phyloP scores from a whole-genome alignment of 35 echinoderm and acorn worm species.

The Stichopus chloronotus region DNA sequence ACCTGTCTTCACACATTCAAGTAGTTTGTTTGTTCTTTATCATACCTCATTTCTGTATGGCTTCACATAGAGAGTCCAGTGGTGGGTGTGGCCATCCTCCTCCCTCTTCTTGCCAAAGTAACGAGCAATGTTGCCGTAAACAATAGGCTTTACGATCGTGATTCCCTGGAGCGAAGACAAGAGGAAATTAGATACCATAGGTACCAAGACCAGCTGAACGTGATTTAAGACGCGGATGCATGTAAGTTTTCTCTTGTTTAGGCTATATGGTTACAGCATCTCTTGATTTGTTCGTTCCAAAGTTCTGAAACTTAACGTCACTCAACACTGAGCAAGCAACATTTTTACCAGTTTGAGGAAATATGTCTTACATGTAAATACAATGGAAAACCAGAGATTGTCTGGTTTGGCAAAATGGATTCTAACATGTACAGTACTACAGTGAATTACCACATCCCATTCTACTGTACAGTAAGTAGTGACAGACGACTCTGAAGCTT shows the following conservation, averaged over 20 bases:
- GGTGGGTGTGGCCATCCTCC: slow-evolving; percentile 97
- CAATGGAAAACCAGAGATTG: too few species aligned
- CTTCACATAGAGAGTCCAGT: slow-evolving; percentile 96
- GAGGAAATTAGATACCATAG: not conserved
- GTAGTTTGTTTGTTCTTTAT: not conserved
- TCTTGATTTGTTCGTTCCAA: not conserved
- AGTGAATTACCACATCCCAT: too few species aligned
- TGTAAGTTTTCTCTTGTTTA: not conserved
- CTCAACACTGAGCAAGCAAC: not conserved
- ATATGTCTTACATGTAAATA: too few species aligned
- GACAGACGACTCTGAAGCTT: too few species aligned
- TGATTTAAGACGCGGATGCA: not conserved
- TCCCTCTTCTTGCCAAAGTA: slow-evolving; percentile 99
- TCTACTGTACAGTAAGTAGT: too few species aligned
- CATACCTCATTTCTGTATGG: slow-evolving; percentile 90
- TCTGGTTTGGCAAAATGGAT: too few species aligned
- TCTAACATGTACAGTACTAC: too few species aligned
- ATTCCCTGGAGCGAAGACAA: slow-evolving; percentile 62
- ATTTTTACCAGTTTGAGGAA: not conserved
- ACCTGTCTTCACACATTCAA: not conserved
- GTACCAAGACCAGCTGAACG: too few species aligned
- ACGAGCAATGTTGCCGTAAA: slow-evolving; percentile 91
- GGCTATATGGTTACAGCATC: not conserved
- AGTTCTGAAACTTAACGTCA: not conserved
- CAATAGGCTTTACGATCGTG: slow-evolving; percentile 91